phyloP scores from a whole-genome alignment of 2,797 vertebrate genomes.

The Fratercula arctica region DNA sequence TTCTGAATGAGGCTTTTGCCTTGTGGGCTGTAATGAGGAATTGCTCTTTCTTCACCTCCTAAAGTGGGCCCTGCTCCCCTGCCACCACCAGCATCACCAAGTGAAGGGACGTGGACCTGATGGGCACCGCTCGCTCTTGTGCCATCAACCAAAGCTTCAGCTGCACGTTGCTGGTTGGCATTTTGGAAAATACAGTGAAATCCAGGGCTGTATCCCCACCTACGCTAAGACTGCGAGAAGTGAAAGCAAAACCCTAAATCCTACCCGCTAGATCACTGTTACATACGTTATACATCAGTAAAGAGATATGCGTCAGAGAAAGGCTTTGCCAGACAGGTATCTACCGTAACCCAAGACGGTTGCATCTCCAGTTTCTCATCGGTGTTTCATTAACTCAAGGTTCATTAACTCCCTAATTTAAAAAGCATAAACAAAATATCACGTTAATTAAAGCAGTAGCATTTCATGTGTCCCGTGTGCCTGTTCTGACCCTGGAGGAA shows the following conservation, averaged over 20 bases:
- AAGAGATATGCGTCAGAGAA: not conserved
- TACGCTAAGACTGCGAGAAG: not conserved
- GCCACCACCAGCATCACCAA: fast-evolving
- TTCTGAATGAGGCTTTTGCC: not conserved
- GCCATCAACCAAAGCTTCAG: no score
- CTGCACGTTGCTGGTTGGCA: fast-evolving
- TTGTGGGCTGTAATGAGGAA: fast-evolving
- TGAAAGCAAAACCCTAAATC: not conserved
- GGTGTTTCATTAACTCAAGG: not conserved
- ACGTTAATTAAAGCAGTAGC: not conserved
- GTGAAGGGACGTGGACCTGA: fast-evolving
- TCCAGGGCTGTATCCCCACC: not conserved
- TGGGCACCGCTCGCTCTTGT: not conserved
- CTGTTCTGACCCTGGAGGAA: not conserved
- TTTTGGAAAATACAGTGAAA: not conserved
- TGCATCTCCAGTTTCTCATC: not conserved
- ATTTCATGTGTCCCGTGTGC: not conserved
- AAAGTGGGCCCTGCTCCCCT: not conserved
- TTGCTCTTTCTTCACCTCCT: not conserved
- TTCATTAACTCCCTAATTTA: not conserved
- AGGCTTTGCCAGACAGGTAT: not conserved
- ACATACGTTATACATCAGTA: fast-evolving
- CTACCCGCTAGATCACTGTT: not conserved
- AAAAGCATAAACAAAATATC: not conserved
- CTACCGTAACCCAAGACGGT: not conserved